Evolutionary conservation across 2,888 invertebrate species (phyloP), one percentile per base, ranked within the genome.

Genomic region (Biston stratarius): DNA sequence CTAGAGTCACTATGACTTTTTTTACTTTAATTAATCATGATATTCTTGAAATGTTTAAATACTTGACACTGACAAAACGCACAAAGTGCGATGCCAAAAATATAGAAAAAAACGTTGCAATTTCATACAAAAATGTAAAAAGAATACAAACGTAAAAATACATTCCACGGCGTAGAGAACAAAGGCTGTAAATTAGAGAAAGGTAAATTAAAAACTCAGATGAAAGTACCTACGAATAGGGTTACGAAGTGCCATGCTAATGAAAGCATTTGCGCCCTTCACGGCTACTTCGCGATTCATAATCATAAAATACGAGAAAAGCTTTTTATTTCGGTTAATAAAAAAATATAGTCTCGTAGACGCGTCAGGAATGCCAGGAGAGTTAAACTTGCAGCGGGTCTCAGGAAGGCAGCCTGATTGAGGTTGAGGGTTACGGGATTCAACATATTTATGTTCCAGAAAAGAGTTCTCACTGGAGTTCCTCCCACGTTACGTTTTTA

Each of bases 131-230:
- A 64, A 69, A 70, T 55, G 62, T 61, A 10, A 69, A 70, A 44
- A 72, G 60, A 75, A 69, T 73, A 65, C 61, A 61, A 73, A 72
- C 64, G 71, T 60, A 60, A 70, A 72, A 72, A 72, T 61, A 75
- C 70, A 72, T 70, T 73, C 65, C 66, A 52, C 51, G 14, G 14
- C 63, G 61, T 40, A 61, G 70, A 64, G 69, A 75, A 75, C 74
- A 75, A 75, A 72, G 63, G 70, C 64, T 72, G 73, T 75, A 73
- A 75, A 73, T 75, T 75, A 73, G 68, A 73, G 73, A 72, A 73
- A 72, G 75, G 73, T 73, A 73, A 71, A 75, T 75, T 73, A 75
- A 75, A 74, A 75, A 73, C 70, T 75, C 47, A 67, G 72, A 70
- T 72, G 67, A 68, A 73, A 73, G 68, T 65, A 73, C 69, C 65